phyloP scores from a whole-genome alignment of 2,797 vertebrate genomes.

The Paguma larvata region DNA sequence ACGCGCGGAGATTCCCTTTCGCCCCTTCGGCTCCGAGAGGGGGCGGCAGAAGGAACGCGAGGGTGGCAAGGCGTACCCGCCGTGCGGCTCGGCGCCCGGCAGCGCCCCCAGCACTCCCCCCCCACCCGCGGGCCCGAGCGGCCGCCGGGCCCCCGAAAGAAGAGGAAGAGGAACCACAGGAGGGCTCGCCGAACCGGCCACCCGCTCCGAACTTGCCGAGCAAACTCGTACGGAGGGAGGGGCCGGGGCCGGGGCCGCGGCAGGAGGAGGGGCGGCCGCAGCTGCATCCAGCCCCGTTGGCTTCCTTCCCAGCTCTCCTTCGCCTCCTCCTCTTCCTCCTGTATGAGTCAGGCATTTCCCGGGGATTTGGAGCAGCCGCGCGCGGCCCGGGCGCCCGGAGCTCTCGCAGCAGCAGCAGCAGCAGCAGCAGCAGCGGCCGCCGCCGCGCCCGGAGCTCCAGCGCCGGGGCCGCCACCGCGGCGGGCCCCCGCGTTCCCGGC shows the following conservation, averaged over 20 bases:
- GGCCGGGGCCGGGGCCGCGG: conserved; percentile 26
- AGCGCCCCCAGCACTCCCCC: not conserved
- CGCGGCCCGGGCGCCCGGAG: conserved; percentile 71
- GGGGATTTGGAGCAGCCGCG: conserved; percentile 73
- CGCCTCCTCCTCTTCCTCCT: conserved; percentile 79
- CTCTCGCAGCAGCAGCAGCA: conserved; percentile 15
- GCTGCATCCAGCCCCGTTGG: conserved; percentile 78
- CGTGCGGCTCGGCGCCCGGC: not conserved
- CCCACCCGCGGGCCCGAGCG: not conserved
- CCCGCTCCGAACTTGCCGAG: conserved; percentile 56
- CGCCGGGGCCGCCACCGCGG: conserved; percentile 60
- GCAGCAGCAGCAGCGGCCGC: not conserved
- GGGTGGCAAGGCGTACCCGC: conserved; percentile 56
- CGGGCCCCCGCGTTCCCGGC: conserved; percentile 66
- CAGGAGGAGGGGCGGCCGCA: conserved; percentile 72
- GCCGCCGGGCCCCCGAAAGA: not conserved
- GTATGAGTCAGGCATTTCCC: conserved; percentile 87
- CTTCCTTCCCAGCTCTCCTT: conserved; percentile 79
- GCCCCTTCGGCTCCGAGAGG: conserved; percentile 28
- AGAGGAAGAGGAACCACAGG: not conserved
- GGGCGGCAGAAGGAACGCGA: not conserved
- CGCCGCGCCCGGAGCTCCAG: not conserved
- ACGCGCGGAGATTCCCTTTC: conserved; percentile 27
- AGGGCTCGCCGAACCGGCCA: not conserved
- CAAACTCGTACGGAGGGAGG: conserved; percentile 64